Conservation (phyloP, 2,888 invertebrate genomes). For the Leistus spinibarbis region DNA sequence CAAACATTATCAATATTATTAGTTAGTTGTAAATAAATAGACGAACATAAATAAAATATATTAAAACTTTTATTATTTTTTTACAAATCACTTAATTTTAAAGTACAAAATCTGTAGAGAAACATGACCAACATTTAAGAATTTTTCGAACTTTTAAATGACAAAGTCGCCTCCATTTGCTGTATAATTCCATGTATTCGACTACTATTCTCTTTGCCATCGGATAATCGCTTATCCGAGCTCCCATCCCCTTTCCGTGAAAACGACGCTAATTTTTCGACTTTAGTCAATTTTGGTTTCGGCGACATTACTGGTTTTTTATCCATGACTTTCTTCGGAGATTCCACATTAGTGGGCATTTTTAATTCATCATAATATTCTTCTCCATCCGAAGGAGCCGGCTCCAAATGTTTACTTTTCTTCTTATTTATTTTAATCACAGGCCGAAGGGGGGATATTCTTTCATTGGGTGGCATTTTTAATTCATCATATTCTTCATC, state of each 20-base stretch:
- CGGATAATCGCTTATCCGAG: conserved; percentile 2
- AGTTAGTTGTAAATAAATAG: not conserved
- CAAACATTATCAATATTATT: too few relatives aligned
- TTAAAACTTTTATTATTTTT: not conserved
- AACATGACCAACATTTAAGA: too few relatives aligned
- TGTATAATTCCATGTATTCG: conserved; percentile 27
- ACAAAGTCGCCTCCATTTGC: conserved; percentile 22
- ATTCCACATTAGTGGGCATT: not conserved
- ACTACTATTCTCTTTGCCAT: conserved; percentile 2
- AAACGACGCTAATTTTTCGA: not conserved
- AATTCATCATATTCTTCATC: not conserved
- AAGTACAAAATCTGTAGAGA: not conserved
- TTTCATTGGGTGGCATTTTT: not conserved
- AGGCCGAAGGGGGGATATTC: too few relatives aligned
- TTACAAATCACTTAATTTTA: not conserved
- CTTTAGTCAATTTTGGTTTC: conserved; percentile 15
- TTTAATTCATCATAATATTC: not conserved
- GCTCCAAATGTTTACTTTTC: too few relatives aligned
- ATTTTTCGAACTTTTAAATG: conserved; percentile 9
- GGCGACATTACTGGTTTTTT: conserved; percentile 23
- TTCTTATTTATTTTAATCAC: too few relatives aligned
- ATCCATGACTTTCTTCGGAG: not conserved
- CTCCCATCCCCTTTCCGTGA: not conserved
- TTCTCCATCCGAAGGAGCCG: not conserved
- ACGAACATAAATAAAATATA: not conserved